Conservation (phyloP, 2,113 vertebrate genomes). For the Oryzias curvinotus region DNA sequence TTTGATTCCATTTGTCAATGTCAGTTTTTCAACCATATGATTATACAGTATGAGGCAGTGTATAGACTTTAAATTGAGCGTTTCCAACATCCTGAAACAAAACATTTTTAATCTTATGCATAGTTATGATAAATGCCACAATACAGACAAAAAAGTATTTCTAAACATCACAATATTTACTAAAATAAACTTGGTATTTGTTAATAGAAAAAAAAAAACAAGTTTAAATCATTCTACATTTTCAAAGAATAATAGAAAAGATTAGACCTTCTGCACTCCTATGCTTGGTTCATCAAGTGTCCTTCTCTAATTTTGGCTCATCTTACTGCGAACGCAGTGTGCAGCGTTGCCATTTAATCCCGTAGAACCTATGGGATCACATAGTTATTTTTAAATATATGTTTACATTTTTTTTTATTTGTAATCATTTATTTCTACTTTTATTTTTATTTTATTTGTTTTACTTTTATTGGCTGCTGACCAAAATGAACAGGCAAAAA, state of each 20-base stretch:
- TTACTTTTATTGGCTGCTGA: too few relatives aligned
- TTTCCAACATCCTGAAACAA: conserved; percentile 31
- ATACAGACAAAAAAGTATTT: neutral
- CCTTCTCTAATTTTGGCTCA: conserved; percentile 54
- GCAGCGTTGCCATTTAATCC: conserved; percentile 48
- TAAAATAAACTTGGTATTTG: too few relatives aligned
- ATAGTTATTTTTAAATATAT: too few relatives aligned
- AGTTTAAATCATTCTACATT: too few relatives aligned
- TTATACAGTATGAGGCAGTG: conserved; percentile 46
- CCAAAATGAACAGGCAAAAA: too few relatives aligned
- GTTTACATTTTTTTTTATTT: too few relatives aligned
- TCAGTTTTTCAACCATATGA: conserved; percentile 70
- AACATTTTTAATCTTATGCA: conserved; percentile 32
- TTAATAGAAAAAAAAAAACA: too few relatives aligned
- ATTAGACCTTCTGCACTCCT: conserved; percentile 23
- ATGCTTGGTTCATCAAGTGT: conserved; percentile 54
- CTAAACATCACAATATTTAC: too few relatives aligned
- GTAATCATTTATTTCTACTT: too few relatives aligned
- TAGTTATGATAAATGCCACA: conserved; percentile 1
- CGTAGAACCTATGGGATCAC: too few relatives aligned
- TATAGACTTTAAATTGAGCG: conserved; percentile 37
- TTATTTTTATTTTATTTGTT: too few relatives aligned
- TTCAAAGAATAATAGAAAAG: neutral
- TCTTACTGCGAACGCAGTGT: conserved; percentile 56
- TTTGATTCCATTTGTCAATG: conserved; percentile 58